Conservation (phyloP, 2,888 invertebrate species). For the Mamestra brassicae region DNA sequence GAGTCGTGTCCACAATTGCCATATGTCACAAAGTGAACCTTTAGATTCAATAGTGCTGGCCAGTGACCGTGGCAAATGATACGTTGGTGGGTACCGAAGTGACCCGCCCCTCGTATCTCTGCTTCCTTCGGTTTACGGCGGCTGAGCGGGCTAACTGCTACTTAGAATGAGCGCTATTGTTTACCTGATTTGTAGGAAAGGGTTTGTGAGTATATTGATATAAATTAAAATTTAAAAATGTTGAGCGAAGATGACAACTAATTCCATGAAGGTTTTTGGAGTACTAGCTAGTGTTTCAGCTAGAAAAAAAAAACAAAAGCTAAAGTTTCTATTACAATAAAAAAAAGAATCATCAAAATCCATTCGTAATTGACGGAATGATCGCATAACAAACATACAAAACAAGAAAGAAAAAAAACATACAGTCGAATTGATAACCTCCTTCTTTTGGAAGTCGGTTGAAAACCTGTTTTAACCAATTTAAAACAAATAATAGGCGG, state of each 20-base stretch:
- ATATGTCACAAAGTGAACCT: slow-evolving; percentile 65
- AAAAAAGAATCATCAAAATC: too few species aligned
- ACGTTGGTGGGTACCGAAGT: slow-evolving; percentile 61
- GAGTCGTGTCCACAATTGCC: slow-evolving; percentile 38
- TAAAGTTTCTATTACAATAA: too few species aligned
- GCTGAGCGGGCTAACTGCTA: slow-evolving; percentile 74
- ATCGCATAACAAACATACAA: too few species aligned
- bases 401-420: too few species aligned
- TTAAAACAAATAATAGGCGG: too few species aligned
- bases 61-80: slow-evolving; percentile 73
- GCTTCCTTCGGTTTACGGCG: slow-evolving; percentile 76
- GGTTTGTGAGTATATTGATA: slow-evolving; percentile 9
- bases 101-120: slow-evolving; percentile 67
- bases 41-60: slow-evolving; percentile 56
- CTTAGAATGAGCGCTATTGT: slow-evolving; percentile 66
- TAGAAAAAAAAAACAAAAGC: too few species aligned
- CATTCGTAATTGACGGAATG: too few species aligned
- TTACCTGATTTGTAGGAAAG: slow-evolving; percentile 26
- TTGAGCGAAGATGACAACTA: not conserved
- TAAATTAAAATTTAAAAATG: not conserved
- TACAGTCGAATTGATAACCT: too few species aligned
- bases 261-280: too few species aligned
- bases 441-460: too few species aligned
- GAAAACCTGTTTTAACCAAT: too few species aligned
- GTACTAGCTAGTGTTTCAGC: too few species aligned